Evolutionary conservation across 1,140 invertebrate genomes (phyloP).

Genomic region (Ptiloglossa arizonensis): DNA sequence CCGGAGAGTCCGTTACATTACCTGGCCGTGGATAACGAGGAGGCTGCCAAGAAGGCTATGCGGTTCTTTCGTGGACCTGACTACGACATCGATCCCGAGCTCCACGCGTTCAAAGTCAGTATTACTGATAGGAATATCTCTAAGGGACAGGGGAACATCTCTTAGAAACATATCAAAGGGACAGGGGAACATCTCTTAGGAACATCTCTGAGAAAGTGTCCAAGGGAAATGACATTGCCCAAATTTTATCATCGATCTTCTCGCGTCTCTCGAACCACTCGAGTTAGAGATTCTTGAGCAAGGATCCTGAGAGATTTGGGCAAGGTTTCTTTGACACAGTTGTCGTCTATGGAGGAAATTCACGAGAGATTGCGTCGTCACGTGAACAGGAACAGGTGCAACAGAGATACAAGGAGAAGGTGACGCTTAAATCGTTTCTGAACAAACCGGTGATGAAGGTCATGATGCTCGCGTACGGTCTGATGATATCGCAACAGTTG

Average conservation of each 20-base stretch:
- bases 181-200: too few species aligned
- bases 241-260: too few species aligned
- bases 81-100: constrained; percentile 79
- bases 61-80: constrained; percentile 80
- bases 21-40: constrained; percentile 70
- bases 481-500: constrained; percentile 86
- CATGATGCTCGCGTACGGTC: constrained; percentile 62
- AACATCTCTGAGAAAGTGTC: too few species aligned
- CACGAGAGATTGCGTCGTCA: background rate
- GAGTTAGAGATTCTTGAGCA: too few species aligned
- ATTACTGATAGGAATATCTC: too few species aligned
- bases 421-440: constrained; percentile 28
- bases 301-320: too few species aligned
- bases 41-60: constrained; percentile 79
- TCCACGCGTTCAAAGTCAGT: constrained; percentile 71
- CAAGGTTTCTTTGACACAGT: too few species aligned
- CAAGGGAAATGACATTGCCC: too few species aligned
- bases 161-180: too few species aligned
- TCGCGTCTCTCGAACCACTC: too few species aligned
- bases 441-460: constrained; percentile 57
- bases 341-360: too few species aligned
- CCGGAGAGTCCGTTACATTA: constrained; percentile 80
- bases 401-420: background rate
- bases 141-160: too few species aligned
- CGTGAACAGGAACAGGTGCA: constrained; percentile 45